Conservation (phyloP, 2,113 vertebrate genomes). For the Syngnathoides biaculeatus region DNA sequence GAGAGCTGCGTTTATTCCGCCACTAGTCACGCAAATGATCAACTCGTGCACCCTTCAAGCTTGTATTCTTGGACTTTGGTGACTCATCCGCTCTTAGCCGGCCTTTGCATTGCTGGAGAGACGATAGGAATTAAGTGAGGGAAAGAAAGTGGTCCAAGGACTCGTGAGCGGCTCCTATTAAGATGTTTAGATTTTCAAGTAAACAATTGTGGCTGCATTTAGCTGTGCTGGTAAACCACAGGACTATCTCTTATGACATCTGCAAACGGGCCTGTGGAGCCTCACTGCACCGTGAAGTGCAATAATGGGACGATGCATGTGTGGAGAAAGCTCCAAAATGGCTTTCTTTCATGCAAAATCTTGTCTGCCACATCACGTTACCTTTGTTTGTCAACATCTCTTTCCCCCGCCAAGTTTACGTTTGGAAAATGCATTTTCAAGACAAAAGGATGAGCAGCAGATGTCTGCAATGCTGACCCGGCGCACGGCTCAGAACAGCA, state of each 20-base stretch:
- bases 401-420: constrained; percentile 25
- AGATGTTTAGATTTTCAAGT: constrained; percentile 23
- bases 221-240: constrained; percentile 29
- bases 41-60: constrained; percentile 29
- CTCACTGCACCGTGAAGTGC: not conserved
- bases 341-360: not conserved
- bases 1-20: not conserved
- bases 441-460: constrained; percentile 24
- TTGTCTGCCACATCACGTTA: not conserved
- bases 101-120: constrained; percentile 26
- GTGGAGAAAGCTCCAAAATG: constrained; percentile 7
- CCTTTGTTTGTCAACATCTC: constrained; percentile 7
- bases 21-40: constrained; percentile 14
- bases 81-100: constrained; percentile 47
- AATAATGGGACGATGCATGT: constrained; percentile 13
- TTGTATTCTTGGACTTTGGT: constrained; percentile 41
- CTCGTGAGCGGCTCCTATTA: constrained; percentile 31
- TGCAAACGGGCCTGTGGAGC: constrained; percentile 26
- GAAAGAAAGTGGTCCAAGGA: constrained; percentile 43
- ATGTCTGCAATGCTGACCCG: constrained; percentile 14
- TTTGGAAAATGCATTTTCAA: constrained; percentile 30
- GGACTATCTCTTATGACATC: constrained; percentile 52
- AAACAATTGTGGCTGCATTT: constrained; percentile 19
- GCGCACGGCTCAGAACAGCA: constrained; percentile 6
- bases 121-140: constrained; percentile 39